Conservation (phyloP, 2,113 vertebrate species). For the Upupa epops region DNA sequence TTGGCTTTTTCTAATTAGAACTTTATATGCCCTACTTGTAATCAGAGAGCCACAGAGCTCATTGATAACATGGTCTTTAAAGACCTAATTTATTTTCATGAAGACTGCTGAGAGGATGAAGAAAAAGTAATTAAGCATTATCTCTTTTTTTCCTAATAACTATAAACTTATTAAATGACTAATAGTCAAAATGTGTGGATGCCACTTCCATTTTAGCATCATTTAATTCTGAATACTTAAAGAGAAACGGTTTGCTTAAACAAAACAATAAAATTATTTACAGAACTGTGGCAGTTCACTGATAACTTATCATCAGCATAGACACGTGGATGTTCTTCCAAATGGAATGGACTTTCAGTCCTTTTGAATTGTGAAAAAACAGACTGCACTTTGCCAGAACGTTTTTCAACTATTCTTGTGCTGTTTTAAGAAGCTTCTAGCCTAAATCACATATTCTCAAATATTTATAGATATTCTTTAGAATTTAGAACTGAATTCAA, state of each 20-base stretch:
- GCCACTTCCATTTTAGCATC: constrained; percentile 25
- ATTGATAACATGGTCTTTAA: constrained; percentile 58
- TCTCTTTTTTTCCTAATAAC: constrained; percentile 58
- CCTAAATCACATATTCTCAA: background rate
- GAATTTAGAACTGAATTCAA: background rate
- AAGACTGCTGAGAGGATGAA: constrained; percentile 45
- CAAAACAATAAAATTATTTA: constrained; percentile 37
- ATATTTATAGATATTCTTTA: background rate
- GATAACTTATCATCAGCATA: background rate
- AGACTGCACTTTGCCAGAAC: background rate
- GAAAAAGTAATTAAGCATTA: constrained; percentile 73
- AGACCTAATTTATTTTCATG: constrained; percentile 74
- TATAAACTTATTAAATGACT: constrained; percentile 65
- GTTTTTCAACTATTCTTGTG: background rate
- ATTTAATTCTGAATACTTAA: background rate
- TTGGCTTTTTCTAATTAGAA: constrained; percentile 35
- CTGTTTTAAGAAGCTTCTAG: background rate
- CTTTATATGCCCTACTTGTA: constrained; percentile 42
- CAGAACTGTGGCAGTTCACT: background rate
- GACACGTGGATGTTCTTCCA: background rate
- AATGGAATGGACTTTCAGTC: background rate
- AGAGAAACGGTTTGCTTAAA: constrained; percentile 37
- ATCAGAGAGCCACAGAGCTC: constrained; percentile 43
- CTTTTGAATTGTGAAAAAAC: background rate
- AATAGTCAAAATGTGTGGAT: constrained; percentile 35